A percentile compares a stretch with the other conserved stretches of the same genome.
Conservation (phyloP, 2,888 invertebrate species). For the Pachymerium ferrugineum region DNA sequence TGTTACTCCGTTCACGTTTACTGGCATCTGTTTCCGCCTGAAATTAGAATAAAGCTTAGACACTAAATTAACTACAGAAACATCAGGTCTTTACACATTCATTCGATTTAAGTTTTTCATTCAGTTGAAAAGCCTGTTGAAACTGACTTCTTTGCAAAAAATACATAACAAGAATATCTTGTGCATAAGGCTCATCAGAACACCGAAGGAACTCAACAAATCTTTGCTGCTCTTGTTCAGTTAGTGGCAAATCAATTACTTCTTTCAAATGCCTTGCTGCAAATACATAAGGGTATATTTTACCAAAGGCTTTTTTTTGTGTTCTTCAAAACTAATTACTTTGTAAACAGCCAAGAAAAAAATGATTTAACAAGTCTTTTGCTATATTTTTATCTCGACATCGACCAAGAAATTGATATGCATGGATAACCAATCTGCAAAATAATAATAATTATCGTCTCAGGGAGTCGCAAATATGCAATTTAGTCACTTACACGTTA, state of each 20-base stretch:
- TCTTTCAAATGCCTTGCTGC: constrained; percentile 49
- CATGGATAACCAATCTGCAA: constrained; percentile 57
- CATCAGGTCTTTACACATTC: neutral
- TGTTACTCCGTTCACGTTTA: constrained; percentile 47
- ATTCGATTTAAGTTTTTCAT: constrained; percentile 45
- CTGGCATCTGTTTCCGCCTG: constrained; percentile 37
- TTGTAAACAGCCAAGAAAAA: constrained; percentile 54
- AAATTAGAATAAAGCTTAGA: neutral
- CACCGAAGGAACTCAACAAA: constrained; percentile 62
- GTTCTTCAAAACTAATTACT: constrained; percentile 49
- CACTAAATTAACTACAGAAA: neutral
- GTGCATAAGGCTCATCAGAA: constrained; percentile 53
- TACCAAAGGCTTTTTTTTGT: neutral
- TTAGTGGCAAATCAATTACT: constrained; percentile 60
- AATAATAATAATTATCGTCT: neutral
- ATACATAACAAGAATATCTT: constrained; percentile 65
- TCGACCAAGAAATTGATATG: constrained; percentile 59
- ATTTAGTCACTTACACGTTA: constrained; percentile 49
- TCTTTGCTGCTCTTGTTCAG: constrained; percentile 60
- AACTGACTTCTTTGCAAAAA: constrained; percentile 56
- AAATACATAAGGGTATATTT: neutral
- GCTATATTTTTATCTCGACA: constrained; percentile 53
- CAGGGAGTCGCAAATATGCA: neutral
- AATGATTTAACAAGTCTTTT: constrained; percentile 55
- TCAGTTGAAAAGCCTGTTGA: constrained; percentile 48